phyloP scores from a whole-genome alignment of 2,113 vertebrate genomes.

The Theristicus caerulescens region DNA sequence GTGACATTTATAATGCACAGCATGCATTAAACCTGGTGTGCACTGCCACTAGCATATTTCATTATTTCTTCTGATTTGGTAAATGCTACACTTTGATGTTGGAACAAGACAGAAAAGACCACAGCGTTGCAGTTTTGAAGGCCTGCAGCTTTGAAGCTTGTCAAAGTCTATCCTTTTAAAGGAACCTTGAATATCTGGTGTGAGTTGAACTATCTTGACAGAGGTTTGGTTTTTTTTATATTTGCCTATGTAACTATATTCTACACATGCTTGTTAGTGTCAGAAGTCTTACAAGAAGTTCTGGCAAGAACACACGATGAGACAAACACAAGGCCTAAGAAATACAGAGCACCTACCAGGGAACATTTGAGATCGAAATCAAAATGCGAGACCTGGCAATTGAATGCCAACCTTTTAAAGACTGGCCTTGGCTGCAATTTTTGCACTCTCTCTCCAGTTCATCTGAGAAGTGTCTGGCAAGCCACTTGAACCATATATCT shows the following conservation, averaged over 20 bases:
- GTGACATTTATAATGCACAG: background rate
- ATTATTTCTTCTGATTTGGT: background rate
- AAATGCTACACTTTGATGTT: background rate
- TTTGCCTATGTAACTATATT: background rate
- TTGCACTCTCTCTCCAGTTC: background rate
- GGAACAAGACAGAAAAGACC: background rate
- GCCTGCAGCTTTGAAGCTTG: background rate
- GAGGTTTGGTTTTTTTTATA: background rate
- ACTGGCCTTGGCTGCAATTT: background rate
- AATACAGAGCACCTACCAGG: background rate
- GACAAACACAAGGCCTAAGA: background rate
- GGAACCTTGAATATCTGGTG: background rate
- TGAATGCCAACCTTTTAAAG: background rate
- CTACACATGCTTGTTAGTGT: background rate
- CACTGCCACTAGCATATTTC: background rate
- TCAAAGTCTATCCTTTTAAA: background rate
- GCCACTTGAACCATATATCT: background rate
- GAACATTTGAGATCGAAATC: background rate
- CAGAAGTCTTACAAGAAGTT: background rate
- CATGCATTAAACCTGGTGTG: background rate
- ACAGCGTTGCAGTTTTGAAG: background rate
- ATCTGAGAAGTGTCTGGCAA: background rate
- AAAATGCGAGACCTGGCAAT: background rate
- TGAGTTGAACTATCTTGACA: background rate
- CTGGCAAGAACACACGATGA: background rate